Base-by-base conservation (phyloP, 2,797 vertebrate species). In the Cynopterus sphinx region DNA sequence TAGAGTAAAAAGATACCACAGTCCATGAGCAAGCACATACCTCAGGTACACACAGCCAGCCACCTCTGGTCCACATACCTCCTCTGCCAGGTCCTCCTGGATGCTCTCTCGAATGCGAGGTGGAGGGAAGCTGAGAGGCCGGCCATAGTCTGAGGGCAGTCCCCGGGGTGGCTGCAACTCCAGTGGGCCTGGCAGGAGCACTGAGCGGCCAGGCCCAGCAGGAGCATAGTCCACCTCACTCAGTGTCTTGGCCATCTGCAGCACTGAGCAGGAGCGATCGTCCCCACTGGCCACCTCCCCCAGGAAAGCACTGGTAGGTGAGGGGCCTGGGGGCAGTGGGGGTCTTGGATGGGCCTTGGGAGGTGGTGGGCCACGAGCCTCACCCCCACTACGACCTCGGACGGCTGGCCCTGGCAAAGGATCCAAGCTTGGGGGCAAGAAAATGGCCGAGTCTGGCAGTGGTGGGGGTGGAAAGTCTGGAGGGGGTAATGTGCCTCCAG, bases 171-270 rank as follows among this genome's bases (percentile, higher is more conserved):
- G 96, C 96, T 97, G 97, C 3, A 98, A 96, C 90, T 98, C 97
- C 46, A 94, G 53, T 39, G 98, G 93, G 12, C 93, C 97, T 28
- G 98, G 98, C 91, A 97, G 98, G 31, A 98, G 96, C 79, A 96
- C 83, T 77, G 98, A 94, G 0, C 98, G 98, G 0, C 98, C 98
- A 0, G 98, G 98, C 84, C 93, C 87, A 24, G 79, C 92, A 0
- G 97, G 85, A 73, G 98, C 97, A 41, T 99, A 99, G 97, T 99
- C 99, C 79, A 99, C 99, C 97, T 99, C 99, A 9, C 99, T 99
- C 97, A 99, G 98, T 0, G 99, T 99, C 98, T 99, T 99, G 95
- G 99, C 99, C 99, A 99, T 99, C 98, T 99, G 99, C 43, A 99
- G 99, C 94, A 99, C 99, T 0, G 99, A 99, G 97, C 99, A 99